A percentile compares a stretch with the other conserved stretches of the same genome.
Conservation (phyloP, 2,113 vertebrate genomes). For the Ictidomys tridecemlineatus region DNA sequence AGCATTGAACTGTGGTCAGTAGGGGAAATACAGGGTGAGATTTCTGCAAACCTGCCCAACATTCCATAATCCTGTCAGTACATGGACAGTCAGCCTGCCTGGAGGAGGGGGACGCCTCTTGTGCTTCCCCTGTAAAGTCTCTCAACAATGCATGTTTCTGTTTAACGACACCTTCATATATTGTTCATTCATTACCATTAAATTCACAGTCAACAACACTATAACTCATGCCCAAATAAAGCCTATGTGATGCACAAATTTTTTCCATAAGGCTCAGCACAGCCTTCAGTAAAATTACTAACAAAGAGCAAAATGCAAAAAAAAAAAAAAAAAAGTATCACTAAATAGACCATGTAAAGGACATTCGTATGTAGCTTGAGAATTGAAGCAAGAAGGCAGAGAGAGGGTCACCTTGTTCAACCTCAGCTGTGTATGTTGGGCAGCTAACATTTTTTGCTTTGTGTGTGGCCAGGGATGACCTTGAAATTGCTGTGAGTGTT, state of each 20-base stretch:
- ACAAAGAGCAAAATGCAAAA: not conserved
- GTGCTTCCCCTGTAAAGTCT: no score
- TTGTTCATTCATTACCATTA: not conserved
- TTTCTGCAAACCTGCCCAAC: not conserved
- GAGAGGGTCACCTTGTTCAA: not conserved
- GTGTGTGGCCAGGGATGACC: not conserved
- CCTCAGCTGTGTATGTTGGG: not conserved
- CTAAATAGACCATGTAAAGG: fast-evolving
- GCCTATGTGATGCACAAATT: fast-evolving
- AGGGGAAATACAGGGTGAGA: not conserved
- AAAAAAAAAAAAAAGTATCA: fast-evolving
- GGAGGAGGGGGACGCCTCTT: no score
- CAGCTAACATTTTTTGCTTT: not conserved
- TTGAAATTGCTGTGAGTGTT: not conserved
- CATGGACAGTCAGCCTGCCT: no score
- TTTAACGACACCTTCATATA: not conserved
- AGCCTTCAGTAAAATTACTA: not conserved
- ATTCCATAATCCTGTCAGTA: not conserved
- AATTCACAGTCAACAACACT: not conserved
- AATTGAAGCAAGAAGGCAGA: not conserved
- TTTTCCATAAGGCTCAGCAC: not conserved
- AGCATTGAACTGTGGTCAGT: fast-evolving
- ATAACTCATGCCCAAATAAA: not conserved
- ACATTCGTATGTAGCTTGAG: not conserved
- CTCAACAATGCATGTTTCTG: not conserved